These are phyloP conservation scores for Eupithecia dodoneata DNA, from an alignment of 2,888 invertebrate genomes.

Conservation along the genomic window DNA sequence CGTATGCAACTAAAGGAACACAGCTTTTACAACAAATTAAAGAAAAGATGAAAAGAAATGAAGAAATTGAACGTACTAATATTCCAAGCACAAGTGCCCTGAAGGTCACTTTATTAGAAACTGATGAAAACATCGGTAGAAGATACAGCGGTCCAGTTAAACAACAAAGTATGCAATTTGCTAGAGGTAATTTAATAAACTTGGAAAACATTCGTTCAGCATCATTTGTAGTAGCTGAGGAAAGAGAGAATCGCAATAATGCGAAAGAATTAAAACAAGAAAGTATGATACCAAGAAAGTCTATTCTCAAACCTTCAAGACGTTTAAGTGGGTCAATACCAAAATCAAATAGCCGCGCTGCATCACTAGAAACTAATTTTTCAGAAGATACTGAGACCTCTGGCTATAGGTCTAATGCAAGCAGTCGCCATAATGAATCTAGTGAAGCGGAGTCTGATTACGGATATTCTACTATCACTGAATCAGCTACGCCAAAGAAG, in stretches of 20 bases:
- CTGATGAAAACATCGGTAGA: constrained; percentile 51
- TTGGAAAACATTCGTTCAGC: constrained; percentile 52
- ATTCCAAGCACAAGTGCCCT: constrained; percentile 38
- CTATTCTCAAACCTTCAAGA: constrained; percentile 68
- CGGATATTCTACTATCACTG: constrained; percentile 86
- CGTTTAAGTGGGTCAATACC: constrained; percentile 59
- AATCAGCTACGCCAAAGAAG: constrained; percentile 84
- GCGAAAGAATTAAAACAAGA: constrained; percentile 49
- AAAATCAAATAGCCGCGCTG: constrained; percentile 37
- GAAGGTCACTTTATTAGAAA: constrained; percentile 44
- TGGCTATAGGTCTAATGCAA: constrained; percentile 82
- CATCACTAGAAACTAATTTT: constrained; percentile 37
- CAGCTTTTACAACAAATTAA: constrained; percentile 61
- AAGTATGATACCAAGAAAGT: constrained; percentile 64
- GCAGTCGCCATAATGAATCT: constrained; percentile 72
- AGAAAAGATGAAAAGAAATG: constrained; percentile 50
- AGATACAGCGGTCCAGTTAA: constrained; percentile 67
- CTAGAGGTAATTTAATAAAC: constrained; percentile 61
- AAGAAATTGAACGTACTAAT: constrained; percentile 33
- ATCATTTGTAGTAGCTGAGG: constrained; percentile 54
- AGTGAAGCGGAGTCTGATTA: constrained; percentile 85
- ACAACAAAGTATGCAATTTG: constrained; percentile 58
- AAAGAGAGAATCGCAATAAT: constrained; percentile 48
- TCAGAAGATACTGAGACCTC: constrained; percentile 80
- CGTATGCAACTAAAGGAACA: constrained; percentile 59